These are phyloP conservation scores for Oncorhynchus tshawytscha DNA, from an alignment of 2,113 vertebrate genomes.

Conservation along the genomic window DNA sequence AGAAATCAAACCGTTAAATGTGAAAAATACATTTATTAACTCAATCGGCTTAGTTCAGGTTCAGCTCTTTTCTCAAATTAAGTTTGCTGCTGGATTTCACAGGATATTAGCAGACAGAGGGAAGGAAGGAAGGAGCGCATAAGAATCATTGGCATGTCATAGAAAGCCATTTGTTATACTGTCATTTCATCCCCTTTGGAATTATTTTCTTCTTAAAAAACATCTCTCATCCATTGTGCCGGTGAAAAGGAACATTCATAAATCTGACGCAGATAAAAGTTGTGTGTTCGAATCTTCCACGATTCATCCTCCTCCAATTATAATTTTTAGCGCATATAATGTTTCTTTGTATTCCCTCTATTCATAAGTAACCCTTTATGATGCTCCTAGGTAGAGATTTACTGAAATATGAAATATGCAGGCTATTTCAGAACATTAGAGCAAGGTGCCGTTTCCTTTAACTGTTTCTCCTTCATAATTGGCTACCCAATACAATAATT, in stretches of 20 bases:
- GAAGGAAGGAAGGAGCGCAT: slow-evolving; percentile 18
- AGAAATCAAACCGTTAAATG: slow-evolving; percentile 78
- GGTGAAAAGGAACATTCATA: not conserved
- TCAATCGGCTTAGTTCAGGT: slow-evolving; percentile 80
- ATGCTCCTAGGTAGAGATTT: too few species aligned
- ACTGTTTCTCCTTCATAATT: too few species aligned
- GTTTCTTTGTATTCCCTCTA: too few species aligned
- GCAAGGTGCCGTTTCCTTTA: too few species aligned
- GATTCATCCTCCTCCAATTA: too few species aligned
- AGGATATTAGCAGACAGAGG: slow-evolving; percentile 66
- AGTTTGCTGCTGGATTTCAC: slow-evolving; percentile 75
- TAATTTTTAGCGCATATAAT: too few species aligned
- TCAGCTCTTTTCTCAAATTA: slow-evolving; percentile 76
- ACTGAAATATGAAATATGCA: too few species aligned
- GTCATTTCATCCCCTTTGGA: slow-evolving; percentile 22
- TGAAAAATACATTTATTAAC: slow-evolving; percentile 77
- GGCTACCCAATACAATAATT: too few species aligned
- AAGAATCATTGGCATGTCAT: slow-evolving; percentile 41
- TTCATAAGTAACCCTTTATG: too few species aligned
- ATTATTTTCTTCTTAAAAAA: not conserved
- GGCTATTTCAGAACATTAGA: too few species aligned
- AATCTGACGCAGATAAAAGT: not conserved
- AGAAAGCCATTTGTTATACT: slow-evolving; percentile 30
- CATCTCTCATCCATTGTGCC: not conserved
- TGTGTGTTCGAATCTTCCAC: not conserved